These are phyloP conservation scores for Triplophysa tibetana DNA, from an alignment of 2,113 vertebrate species.

Conservation along the genomic window DNA sequence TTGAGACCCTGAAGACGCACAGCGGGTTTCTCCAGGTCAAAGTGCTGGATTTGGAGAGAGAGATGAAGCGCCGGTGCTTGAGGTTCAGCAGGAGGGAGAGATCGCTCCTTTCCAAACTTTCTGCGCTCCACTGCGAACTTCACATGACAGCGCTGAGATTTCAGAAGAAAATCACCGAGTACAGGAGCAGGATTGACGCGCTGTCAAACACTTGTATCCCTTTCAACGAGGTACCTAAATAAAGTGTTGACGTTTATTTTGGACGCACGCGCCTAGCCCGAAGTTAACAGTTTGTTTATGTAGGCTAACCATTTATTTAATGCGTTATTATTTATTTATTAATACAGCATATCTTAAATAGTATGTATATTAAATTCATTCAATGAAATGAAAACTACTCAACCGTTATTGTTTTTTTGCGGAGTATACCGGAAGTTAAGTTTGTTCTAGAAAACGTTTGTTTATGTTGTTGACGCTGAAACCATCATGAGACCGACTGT, in stretches of 20 bases:
- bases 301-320: no score
- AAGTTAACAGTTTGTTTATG: no score
- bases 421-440: no score
- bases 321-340: no score
- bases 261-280: no score
- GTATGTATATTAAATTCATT: no score
- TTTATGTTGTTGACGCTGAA: no score
- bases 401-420: no score
- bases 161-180: slow-evolving; percentile 65
- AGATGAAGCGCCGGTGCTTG: slow-evolving; percentile 51
- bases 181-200: slow-evolving; percentile 65
- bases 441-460: no score
- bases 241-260: not conserved
- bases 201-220: slow-evolving; percentile 49
- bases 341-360: no score
- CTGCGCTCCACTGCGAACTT: slow-evolving; percentile 67
- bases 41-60: slow-evolving; percentile 44
- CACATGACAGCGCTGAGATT: slow-evolving; percentile 65
- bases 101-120: slow-evolving; percentile 66
- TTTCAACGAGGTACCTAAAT: not conserved
- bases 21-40: slow-evolving; percentile 37
- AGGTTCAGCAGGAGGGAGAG: slow-evolving; percentile 61
- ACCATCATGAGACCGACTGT: no score
- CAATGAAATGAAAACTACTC: no score
- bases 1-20: slow-evolving; percentile 40